A percentile compares a stretch with the other conserved stretches of the same genome.
Conservation (phyloP, 2,797 vertebrate species). For the Lagocephalus sceleratus region DNA sequence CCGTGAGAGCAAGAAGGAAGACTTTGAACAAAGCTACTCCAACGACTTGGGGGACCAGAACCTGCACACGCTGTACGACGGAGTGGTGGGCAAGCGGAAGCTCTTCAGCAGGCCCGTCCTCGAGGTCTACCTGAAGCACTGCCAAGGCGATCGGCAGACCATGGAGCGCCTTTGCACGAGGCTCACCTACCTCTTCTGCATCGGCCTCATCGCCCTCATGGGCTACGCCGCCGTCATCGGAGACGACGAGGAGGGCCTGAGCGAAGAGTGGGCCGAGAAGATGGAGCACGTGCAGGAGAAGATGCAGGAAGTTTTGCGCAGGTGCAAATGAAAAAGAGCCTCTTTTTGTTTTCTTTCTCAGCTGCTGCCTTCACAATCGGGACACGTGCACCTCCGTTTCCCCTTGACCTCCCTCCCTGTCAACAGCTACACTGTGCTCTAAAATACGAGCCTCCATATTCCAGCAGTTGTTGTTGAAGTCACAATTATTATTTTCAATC, state of each 20-base stretch:
- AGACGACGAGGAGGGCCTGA: conserved; percentile 74
- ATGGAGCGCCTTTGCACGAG: conserved; percentile 79
- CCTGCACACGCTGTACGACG: conserved; percentile 78
- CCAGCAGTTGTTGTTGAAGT: too few species aligned
- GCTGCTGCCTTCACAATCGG: conserved; percentile 4
- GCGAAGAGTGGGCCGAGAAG: conserved; percentile 75
- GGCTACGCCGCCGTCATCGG: conserved; percentile 74
- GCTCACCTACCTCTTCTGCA: conserved; percentile 81
- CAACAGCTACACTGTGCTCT: too few species aligned
- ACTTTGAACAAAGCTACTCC: conserved; percentile 70
- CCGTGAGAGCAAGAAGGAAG: conserved; percentile 58
- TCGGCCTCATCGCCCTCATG: conserved; percentile 81
- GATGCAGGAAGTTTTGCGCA: conserved; percentile 75
- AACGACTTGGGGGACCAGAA: conserved; percentile 78
- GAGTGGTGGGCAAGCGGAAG: conserved; percentile 76
- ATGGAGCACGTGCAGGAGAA: conserved; percentile 75
- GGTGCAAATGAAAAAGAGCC: conserved; percentile 63
- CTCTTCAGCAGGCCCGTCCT: conserved; percentile 78
- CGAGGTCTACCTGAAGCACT: conserved; percentile 78
- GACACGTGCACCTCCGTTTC: conserved; percentile 29
- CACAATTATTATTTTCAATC: too few species aligned
- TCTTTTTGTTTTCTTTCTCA: background rate
- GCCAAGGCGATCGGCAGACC: conserved; percentile 59
- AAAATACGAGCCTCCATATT: too few species aligned
- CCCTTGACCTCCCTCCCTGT: background rate